Evolutionary conservation across 2,888 invertebrate species (phyloP).

Genomic region (Drepana falcataria): DNA sequence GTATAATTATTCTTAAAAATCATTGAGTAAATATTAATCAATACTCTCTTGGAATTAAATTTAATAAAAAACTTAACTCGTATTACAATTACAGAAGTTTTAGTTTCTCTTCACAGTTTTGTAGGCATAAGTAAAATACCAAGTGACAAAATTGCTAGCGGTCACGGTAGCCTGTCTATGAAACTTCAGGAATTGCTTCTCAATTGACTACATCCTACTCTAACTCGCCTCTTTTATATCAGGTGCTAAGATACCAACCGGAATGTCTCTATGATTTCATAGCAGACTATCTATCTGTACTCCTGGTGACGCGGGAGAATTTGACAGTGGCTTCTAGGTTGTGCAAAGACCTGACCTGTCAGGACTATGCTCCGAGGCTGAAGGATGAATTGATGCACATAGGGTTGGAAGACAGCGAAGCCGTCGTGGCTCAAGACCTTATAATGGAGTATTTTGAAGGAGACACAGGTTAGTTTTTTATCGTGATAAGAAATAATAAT

Average conservation of each 20-base stretch:
- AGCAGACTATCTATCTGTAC: conserved; percentile 82
- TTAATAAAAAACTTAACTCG: too few species aligned
- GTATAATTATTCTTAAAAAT: too few species aligned
- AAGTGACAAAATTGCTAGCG: too few species aligned
- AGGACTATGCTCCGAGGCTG: conserved; percentile 36
- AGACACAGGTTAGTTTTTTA: conserved; percentile 26
- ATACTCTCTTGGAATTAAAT: too few species aligned
- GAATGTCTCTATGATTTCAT: conserved; percentile 81
- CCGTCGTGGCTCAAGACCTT: conserved; percentile 26
- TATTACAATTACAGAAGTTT: too few species aligned
- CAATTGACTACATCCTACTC: too few species aligned
- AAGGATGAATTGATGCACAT: conserved; percentile 35
- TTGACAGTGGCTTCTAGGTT: conserved; percentile 42
- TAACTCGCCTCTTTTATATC: background rate
- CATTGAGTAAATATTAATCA: too few species aligned
- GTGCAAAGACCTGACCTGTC: conserved; percentile 32
- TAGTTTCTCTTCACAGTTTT: too few species aligned
- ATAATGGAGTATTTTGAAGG: conserved; percentile 34
- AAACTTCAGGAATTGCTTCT: too few species aligned
- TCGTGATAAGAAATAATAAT: background rate
- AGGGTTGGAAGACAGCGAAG: conserved; percentile 36
- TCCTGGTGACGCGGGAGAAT: conserved; percentile 82
- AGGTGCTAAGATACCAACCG: conserved; percentile 85
- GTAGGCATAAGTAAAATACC: too few species aligned
- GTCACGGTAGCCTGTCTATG: too few species aligned